Percentiles rank a stretch among this genome's conserved stretches.
These are phyloP conservation scores for Spodoptera littoralis DNA, from an alignment of 2,888 invertebrate species.

Conservation along the genomic window DNA sequence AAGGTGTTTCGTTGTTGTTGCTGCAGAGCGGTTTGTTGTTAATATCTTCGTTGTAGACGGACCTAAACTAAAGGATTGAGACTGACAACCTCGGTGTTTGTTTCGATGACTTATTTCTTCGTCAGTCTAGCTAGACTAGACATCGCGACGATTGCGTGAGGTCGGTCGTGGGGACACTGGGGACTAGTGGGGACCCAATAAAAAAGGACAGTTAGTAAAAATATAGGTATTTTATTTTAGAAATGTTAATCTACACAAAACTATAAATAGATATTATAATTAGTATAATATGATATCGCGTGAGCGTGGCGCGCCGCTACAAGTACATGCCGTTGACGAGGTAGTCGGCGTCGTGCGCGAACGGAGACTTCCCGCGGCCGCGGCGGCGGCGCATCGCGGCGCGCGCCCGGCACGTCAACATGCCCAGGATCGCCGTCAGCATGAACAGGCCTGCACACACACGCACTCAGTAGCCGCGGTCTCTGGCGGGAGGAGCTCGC, in stretches of 20 bases:
- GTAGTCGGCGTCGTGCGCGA: constrained; percentile 98
- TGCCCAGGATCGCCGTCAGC: constrained; percentile 89
- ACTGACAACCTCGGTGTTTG: too few species aligned
- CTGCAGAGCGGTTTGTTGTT: too few species aligned
- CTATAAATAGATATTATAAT: neutral
- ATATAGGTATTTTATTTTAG: constrained; percentile 15
- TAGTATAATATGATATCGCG: neutral
- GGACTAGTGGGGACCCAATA: too few species aligned
- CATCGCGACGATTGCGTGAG: too few species aligned
- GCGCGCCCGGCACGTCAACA: constrained; percentile 90
- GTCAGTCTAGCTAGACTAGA: too few species aligned
- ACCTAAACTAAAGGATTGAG: too few species aligned
- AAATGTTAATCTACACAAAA: constrained; percentile 7
- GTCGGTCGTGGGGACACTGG: too few species aligned
- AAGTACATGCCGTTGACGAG: constrained; percentile 99
- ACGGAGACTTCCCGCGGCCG: constrained; percentile 93
- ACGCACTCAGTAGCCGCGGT: neutral
- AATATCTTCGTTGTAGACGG: too few species aligned
- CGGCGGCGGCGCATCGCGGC: constrained; percentile 92
- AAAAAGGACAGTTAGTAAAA: neutral
- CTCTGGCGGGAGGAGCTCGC: neutral
- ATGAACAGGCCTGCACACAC: constrained; percentile 90
- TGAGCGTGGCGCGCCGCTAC: constrained; percentile 78
- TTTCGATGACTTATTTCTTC: too few species aligned
- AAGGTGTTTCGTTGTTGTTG: too few species aligned